These are phyloP conservation scores for Lamellibrachia columna DNA, from an alignment of 2,888 invertebrate genomes.

Conservation along the genomic window DNA sequence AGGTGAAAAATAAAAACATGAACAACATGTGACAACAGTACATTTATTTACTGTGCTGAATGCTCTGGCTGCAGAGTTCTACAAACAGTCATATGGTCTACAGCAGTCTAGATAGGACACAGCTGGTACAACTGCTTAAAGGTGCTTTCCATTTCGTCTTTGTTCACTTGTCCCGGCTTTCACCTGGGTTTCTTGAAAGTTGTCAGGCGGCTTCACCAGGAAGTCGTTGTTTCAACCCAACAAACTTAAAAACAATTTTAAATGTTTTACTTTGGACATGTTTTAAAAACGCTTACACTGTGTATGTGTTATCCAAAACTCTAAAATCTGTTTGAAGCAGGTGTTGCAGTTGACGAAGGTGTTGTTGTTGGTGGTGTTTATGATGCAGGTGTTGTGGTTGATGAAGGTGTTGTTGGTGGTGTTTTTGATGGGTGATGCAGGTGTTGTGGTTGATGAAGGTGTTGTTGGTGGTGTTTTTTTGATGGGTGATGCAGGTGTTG, in stretches of 20 bases:
- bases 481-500: not conserved
- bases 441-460: not conserved
- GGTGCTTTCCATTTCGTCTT: not conserved
- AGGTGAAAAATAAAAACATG: not conserved
- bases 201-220: no score
- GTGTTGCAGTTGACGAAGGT: not conserved
- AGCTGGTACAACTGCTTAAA: not conserved
- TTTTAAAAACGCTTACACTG: not conserved
- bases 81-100: not conserved
- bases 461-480: not conserved
- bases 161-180: not conserved
- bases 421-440: not conserved
- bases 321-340: not conserved
- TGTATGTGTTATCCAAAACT: not conserved
- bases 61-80: not conserved
- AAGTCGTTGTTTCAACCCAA: no score
- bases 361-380: not conserved
- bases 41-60: not conserved
- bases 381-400: not conserved
- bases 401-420: not conserved
- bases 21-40: not conserved
- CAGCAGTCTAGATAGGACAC: not conserved
- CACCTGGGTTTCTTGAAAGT: not conserved
- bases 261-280: not conserved
- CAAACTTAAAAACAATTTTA: no score